Base-by-base conservation (phyloP, 2,113 vertebrate genomes). In the Phodopus roborovskii region DNA sequence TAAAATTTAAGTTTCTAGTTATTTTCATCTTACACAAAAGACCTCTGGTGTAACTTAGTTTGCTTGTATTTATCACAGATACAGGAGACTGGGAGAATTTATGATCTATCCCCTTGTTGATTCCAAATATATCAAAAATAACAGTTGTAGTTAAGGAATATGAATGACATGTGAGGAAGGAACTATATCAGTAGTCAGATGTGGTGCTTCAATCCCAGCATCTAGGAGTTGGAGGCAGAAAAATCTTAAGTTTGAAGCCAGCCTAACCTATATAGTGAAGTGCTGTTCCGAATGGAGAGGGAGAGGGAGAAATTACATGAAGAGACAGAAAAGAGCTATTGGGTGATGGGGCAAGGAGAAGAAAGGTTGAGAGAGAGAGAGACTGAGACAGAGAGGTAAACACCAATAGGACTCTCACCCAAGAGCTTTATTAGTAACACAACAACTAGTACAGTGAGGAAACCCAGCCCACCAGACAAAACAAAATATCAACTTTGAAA, bases 81-180 rank as follows among this genome's bases (percentile, higher is more conserved):
- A 77, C 77, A 39, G 73, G 39, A 91, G 30, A 89, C 84, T 74
- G 50, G 33, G 89, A 94, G 58, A 75, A 93, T 71, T 91, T 91
- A 68, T 92, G 7, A 36, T 88, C 45, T 64, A 16, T 2, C 68
- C 74, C 20, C 75, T 0, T 9, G 28, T 22, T 90, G 30, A 58
- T 50, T 39, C 24, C 42, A 75, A 89, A 73, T 70, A 84, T 6
- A 48, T 58, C 50, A 79, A 94, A 94, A 96, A 39, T 26, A 81
- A 92, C 19, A 79, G n/a, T 92, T 95, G 5, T 45, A 81, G 42
- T 90, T 66, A 81, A 77, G 0, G 15, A 28, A 73, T 87, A 68
- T 39, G 36, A 93, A 90, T 85, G 11, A 12, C 15, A 50, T 5
- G 15, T 39, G 50, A 81, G 17, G 81, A 85, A 84, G 30, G 68